Percentiles rank a stretch among this genome's conserved stretches.
Conservation (phyloP, 2,888 invertebrate species). For the Athrips mouffetella region DNA sequence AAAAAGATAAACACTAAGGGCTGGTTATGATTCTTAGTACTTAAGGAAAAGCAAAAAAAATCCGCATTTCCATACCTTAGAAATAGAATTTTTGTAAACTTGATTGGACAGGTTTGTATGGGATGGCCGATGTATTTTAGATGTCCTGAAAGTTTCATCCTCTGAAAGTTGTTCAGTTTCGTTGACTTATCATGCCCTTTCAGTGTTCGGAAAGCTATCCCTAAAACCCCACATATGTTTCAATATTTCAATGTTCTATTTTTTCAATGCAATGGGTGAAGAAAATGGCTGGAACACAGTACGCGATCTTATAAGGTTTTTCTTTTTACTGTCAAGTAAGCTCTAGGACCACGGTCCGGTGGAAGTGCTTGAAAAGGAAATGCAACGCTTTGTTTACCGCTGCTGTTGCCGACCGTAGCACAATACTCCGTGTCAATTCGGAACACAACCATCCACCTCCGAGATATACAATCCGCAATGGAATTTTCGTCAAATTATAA, state of each 20-base stretch:
- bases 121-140: too few relatives aligned
- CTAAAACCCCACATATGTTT: neutral
- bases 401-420: neutral
- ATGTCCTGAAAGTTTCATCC: too few relatives aligned
- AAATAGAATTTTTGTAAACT: too few relatives aligned
- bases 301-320: neutral
- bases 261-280: neutral
- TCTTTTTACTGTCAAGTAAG: neutral
- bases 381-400: neutral
- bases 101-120: too few relatives aligned
- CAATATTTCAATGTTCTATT: neutral
- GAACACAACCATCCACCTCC: slow-evolving; percentile 26
- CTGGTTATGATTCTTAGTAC: too few relatives aligned
- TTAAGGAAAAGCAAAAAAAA: too few relatives aligned
- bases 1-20: too few relatives aligned
- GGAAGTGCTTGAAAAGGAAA: neutral
- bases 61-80: too few relatives aligned
- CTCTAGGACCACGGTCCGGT: neutral
- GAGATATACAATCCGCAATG: slow-evolving; percentile 18
- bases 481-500: slow-evolving; percentile 7
- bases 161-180: too few relatives aligned
- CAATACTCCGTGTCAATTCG: neutral
- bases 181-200: neutral
- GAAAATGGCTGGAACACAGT: neutral
- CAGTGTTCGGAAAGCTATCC: neutral